Base-by-base conservation (phyloP, 2,888 invertebrate species). In the Monopis laevigella region DNA sequence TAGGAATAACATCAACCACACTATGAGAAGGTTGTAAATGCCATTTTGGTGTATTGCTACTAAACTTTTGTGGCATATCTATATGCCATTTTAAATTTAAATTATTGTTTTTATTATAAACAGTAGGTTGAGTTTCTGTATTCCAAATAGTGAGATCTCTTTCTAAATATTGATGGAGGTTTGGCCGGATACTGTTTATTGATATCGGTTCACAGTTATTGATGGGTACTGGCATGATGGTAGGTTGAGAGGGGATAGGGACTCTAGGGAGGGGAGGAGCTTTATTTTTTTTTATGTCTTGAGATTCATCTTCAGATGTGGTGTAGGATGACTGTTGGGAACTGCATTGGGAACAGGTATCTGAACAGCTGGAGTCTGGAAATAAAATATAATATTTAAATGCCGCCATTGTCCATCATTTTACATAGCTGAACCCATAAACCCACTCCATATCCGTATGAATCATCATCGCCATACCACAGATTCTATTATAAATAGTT, bases 281-380 rank as follows among this genome's bases (percentile, higher is more conserved):
- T n/a, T 28, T 28, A 7, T 18, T 4, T 5, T 12, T 16, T 8
- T 17, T 2, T n/a, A 27, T 39, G 10, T 11, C 29, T 3, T 16
- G 14, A 35, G 12, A 14, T 19, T 16, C 39, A 26, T 13, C 12
- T 13, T 36, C 2, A 39, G 39, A 14, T 39, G 39, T 5, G 43
- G 73, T 66, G 21, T 58, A 62, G 2, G 65, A 59, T 50, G 61
- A 64, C 1, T 70, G 59, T 28, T 59, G 59, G 1, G 72, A 71
- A 45, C 68, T 66, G 59, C 88, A 88, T 45, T 87, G 83, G 0
- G 89, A 88, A 10, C 89, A 88, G 1, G 88, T 85, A 39, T 85
- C 84, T 0, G 91, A 90, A 58, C 89, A 89, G 30, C 85, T 86
- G 0, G 90, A 89, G 51, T 86, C 88, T 82, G 78, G 44, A 62